Evolutionary conservation across 2,113 vertebrate genomes (phyloP).

Genomic region (Procapra przewalskii): DNA sequence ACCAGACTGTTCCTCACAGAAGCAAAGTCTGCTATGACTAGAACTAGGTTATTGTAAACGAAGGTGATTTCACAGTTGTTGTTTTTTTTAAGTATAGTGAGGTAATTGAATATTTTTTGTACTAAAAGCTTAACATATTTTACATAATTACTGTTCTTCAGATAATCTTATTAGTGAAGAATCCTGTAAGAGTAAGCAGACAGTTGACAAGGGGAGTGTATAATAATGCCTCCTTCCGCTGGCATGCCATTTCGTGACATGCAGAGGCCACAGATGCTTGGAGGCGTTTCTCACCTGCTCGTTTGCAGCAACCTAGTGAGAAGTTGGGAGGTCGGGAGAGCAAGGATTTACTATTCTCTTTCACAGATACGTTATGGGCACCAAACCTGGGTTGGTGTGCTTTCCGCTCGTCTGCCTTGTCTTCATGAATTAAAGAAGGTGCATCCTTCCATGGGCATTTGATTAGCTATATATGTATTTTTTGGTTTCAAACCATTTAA

Average conservation of each 20-base stretch:
- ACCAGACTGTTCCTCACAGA: background rate
- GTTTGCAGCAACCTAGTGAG: background rate
- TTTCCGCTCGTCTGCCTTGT: fast-evolving
- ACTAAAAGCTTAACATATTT: background rate
- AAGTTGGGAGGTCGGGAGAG: background rate
- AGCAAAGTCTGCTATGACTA: background rate
- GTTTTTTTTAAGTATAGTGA: background rate
- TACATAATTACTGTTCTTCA: background rate
- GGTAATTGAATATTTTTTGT: background rate
- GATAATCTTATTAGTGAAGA: background rate
- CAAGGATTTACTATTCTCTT: background rate
- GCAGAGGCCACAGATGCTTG: background rate
- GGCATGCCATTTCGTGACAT: background rate
- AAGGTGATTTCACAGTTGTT: background rate
- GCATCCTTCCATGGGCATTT: background rate
- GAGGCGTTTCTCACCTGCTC: background rate
- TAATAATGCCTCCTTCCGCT: background rate
- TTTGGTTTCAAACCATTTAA: background rate
- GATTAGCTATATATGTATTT: background rate
- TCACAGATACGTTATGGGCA: background rate
- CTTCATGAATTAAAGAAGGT: background rate
- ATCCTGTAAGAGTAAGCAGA: background rate
- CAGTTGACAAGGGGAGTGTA: background rate
- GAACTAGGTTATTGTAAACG: background rate
- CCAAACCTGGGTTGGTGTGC: background rate